Base-by-base conservation (phyloP, 2,797 vertebrate genomes). In the Argya squamiceps region DNA sequence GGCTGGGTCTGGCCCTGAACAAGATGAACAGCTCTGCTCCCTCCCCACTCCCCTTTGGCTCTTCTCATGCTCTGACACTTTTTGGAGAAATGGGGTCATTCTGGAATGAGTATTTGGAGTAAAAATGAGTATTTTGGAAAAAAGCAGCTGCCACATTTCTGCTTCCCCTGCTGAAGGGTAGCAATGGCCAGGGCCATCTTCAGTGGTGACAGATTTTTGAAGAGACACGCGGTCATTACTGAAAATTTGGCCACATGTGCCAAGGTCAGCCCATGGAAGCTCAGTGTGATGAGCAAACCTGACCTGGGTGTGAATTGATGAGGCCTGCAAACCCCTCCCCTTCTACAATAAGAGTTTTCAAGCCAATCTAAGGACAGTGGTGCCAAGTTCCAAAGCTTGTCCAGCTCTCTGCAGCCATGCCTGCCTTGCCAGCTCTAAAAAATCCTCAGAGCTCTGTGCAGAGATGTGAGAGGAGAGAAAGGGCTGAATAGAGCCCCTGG, bases 21-120 rank as follows among this genome's bases (percentile, higher is more conserved):
- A 64, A 64, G 50, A 53, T 1, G 3, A 93, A 52, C 12, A 80
- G 16, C 30, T 50, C 29, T 53, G 65, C 22, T 41, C 46, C 55
- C 60, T 92, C 39, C 30, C 36, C 16, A 11, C 17, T 81, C n/a
- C 37, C 67, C 49, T 86, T 49, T 59, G 58, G 21, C 23, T 65
- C 39, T 11, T 6, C 70, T 60, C 44, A 80, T 21, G 76, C 9
- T 85, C 69, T 96, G 90, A 88, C 70, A 92, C 88, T 93, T 95
- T 84, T 93, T 80, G 95, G 68, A 95, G 67, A 94, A 95, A 95
- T 78, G 15, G 93, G 89, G 80, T 62, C 19, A 37, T 62, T 43
- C 11, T 55, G 39, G n/a, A n/a, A n/a, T n/a, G n/a, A n/a, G n/a
- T n/a, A n/a, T n/a, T n/a, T n/a, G n/a, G n/a, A n/a, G n/a, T n/a